Percentiles rank a stretch among this genome's conserved stretches.
Conservation (phyloP, 1,140 invertebrate species). For the Steinernema khuongi region DNA sequence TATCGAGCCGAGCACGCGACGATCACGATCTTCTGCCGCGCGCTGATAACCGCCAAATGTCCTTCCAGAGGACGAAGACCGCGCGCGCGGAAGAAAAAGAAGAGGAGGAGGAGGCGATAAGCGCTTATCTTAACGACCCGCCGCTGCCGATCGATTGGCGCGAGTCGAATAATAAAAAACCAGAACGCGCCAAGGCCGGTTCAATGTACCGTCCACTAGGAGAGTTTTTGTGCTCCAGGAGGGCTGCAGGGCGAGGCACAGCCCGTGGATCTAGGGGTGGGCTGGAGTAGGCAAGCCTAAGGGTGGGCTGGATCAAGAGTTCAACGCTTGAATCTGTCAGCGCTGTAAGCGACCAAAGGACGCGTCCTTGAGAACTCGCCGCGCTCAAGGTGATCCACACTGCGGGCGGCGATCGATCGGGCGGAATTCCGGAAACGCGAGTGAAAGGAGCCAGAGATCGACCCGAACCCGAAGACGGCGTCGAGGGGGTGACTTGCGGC, state of each 20-base stretch:
- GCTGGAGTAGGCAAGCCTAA: too few species aligned
- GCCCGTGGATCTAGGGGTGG: too few species aligned
- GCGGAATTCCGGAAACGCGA: background rate
- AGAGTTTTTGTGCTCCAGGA: too few species aligned
- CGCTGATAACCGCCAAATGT: slow-evolving; percentile 3
- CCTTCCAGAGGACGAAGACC: background rate
- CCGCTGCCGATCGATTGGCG: slow-evolving; percentile 3
- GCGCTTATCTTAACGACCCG: slow-evolving; percentile 14
- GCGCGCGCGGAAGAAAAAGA: background rate
- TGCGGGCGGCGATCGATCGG: background rate
- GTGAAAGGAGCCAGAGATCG: slow-evolving; percentile 13
- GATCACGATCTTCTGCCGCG: slow-evolving; percentile 6
- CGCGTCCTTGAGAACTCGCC: background rate
- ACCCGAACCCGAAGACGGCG: background rate
- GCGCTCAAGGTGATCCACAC: background rate
- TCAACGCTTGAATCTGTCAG: background rate
- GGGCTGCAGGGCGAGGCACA: too few species aligned
- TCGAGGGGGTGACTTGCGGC: background rate
- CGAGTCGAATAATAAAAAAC: slow-evolving; percentile 13
- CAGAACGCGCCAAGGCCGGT: slow-evolving; percentile 11
- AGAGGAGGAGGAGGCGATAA: background rate
- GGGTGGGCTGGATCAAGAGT: too few species aligned
- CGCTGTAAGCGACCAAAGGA: background rate
- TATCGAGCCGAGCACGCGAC: background rate
- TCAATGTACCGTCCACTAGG: slow-evolving; percentile 16